Evolutionary conservation across 1,140 invertebrate genomes (phyloP).

Genomic region (Panulirus ornatus): DNA sequence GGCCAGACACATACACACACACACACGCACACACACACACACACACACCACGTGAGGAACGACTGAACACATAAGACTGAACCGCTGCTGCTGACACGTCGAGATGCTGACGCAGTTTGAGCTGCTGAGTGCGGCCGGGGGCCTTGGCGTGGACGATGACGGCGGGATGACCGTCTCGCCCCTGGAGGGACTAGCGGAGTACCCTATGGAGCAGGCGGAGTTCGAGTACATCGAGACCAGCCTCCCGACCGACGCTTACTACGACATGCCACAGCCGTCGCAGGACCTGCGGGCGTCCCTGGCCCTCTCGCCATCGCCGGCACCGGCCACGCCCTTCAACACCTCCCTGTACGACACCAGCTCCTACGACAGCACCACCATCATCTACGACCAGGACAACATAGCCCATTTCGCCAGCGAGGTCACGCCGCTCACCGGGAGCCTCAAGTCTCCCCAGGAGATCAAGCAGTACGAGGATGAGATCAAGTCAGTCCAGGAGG

Average conservation of each 20-base stretch:
- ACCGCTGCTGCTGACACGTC: no score
- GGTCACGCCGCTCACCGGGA: background rate
- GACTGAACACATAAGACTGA: background rate
- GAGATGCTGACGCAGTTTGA: conserved; percentile 57
- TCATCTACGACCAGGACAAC: conserved; percentile 6
- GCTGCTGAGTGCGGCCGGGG: conserved; percentile 29
- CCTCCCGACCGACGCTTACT: conserved; percentile 12
- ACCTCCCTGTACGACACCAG: conserved; percentile 27
- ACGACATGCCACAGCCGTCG: conserved; percentile 12
- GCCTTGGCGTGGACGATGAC: conserved; percentile 44
- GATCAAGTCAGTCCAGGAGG: background rate
- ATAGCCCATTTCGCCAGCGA: background rate
- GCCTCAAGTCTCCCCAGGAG: background rate
- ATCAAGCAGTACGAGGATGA: conserved; percentile 27
- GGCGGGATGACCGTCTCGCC: conserved; percentile 27
- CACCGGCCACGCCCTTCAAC: background rate
- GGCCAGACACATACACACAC: background rate
- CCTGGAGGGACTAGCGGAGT: conserved; percentile 47
- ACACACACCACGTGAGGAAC: no score
- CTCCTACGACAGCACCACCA: background rate
- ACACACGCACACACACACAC: no score
- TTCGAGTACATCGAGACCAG: conserved; percentile 62
- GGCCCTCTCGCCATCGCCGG: conserved; percentile 1
- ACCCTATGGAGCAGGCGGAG: conserved; percentile 46
- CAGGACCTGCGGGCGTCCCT: conserved; percentile 23